These are phyloP conservation scores for Mormyrus proboscirostris DNA, from an alignment of 2,797 vertebrate genomes.

Conservation along the genomic window DNA sequence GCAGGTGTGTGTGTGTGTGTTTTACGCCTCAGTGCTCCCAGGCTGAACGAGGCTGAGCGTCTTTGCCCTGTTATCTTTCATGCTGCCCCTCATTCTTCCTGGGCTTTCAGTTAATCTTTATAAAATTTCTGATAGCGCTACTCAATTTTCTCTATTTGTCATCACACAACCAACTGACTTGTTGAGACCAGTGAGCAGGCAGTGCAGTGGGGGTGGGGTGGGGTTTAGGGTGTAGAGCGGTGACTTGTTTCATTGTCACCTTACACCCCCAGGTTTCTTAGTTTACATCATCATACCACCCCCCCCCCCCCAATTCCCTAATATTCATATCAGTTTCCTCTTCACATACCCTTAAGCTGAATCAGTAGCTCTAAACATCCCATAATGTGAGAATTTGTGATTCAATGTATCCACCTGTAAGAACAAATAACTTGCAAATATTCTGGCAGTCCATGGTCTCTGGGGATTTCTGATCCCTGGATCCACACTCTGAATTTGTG, in stretches of 20 bases:
- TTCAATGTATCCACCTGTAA: neutral
- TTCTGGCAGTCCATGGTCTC: neutral
- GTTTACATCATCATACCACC: neutral
- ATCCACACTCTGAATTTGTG: neutral
- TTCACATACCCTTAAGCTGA: neutral
- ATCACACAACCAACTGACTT: neutral
- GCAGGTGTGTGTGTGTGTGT: constrained; percentile 8
- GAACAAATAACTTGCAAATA: neutral
- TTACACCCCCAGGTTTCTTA: neutral
- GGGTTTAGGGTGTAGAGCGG: neutral
- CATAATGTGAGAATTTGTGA: neutral
- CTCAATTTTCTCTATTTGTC: neutral
- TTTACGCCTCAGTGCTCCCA: neutral
- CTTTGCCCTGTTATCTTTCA: neutral
- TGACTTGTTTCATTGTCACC: neutral
- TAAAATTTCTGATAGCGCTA: neutral
- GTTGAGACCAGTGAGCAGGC: neutral
- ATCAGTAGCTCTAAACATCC: neutral
- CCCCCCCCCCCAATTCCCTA: neutral
- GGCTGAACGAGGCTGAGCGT: neutral
- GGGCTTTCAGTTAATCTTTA: constrained; percentile 7
- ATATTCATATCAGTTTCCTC: neutral
- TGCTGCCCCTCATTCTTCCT: neutral
- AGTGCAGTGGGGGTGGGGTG: neutral
- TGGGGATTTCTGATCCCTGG: neutral